Conservation (phyloP, 2,888 invertebrate genomes). For the Rhodophaea formosa region DNA sequence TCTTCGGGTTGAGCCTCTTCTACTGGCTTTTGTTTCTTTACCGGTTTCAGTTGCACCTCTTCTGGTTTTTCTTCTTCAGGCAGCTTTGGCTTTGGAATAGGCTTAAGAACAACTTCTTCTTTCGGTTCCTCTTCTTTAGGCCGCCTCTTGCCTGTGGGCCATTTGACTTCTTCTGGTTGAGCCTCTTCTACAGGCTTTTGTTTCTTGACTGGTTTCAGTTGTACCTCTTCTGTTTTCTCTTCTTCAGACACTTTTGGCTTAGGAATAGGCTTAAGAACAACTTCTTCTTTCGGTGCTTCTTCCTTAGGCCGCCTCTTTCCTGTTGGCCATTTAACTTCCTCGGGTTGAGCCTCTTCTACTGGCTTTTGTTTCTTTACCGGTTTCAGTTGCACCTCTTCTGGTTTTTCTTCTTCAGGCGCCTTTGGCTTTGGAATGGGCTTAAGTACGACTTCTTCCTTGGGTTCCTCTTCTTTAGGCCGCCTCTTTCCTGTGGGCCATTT, state of each 20-base stretch:
- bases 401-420: slow-evolving; percentile 47
- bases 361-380: slow-evolving; percentile 35
- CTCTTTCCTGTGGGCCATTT: slow-evolving; percentile 53
- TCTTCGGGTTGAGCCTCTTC: slow-evolving; percentile 41
- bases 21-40: slow-evolving; percentile 37
- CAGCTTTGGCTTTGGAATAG: slow-evolving; percentile 48
- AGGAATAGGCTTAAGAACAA: slow-evolving; percentile 48
- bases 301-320: slow-evolving; percentile 35
- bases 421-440: slow-evolving; percentile 58
- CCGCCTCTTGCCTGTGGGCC: slow-evolving; percentile 39
- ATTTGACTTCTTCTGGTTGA: slow-evolving; percentile 36
- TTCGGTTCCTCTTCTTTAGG: slow-evolving; percentile 36
- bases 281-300: slow-evolving; percentile 44
- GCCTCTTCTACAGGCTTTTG: slow-evolving; percentile 44
- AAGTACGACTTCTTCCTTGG: slow-evolving; percentile 66
- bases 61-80: slow-evolving; percentile 54
- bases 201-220: slow-evolving; percentile 39
- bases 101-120: slow-evolving; percentile 49
- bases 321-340: slow-evolving; percentile 44
- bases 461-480: slow-evolving; percentile 52
- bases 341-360: slow-evolving; percentile 48
- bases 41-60: slow-evolving; percentile 44
- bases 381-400: slow-evolving; percentile 45
- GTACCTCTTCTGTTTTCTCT: slow-evolving; percentile 36
- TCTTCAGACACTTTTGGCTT: slow-evolving; percentile 36